Base-by-base conservation (phyloP, 2,888 invertebrate genomes). In the Hirtodrosophila histrioides region DNA sequence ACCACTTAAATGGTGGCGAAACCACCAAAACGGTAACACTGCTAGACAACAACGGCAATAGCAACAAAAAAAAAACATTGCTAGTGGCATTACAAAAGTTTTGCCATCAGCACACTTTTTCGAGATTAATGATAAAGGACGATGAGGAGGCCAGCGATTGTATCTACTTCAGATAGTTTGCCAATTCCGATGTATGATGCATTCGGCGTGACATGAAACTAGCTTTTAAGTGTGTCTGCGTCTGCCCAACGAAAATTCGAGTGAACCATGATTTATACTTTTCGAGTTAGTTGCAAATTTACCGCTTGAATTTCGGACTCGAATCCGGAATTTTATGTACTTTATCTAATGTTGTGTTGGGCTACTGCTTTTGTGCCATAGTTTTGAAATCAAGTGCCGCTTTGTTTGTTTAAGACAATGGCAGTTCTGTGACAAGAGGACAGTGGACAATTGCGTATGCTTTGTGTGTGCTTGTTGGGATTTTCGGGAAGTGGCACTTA, bases 211-310 rank as follows among this genome's bases (percentile, higher is more conserved):
- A 62, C 79, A 79, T 86, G 79, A 79, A 79, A 78, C 86, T 78
- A 79, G 79, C 83, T 79, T 79, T 85, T 85, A 79, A 79, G 79
- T 85, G 71, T 71, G 82, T 75, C 82, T 79, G 82, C 86, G 57
- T 84, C 49, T 62, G 55, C 62, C 50, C 65, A 55, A 58, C 55
- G 36, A 51, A 44, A 57, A 62, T 68, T 57, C 54, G 46, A 58
- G 75, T 57, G 69, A 72, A 70, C 65, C 61, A 58, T 46, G 62
- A 40, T 64, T 49, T 45, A 69, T 40, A 44, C 45, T 41, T 68
- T 56, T 69, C 36, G 17, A 50, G 64, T 54, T 63, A 48, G 43
- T 68, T 68, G 60, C 67, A 39, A 60, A 70, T 65, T 61, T 49
- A 53, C 39, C 49, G 36, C 72, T 71, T 67, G 71, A 71, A 71